Evolutionary conservation across 2,888 invertebrate species (phyloP).

Genomic region (Lacanobia wlatinum): DNA sequence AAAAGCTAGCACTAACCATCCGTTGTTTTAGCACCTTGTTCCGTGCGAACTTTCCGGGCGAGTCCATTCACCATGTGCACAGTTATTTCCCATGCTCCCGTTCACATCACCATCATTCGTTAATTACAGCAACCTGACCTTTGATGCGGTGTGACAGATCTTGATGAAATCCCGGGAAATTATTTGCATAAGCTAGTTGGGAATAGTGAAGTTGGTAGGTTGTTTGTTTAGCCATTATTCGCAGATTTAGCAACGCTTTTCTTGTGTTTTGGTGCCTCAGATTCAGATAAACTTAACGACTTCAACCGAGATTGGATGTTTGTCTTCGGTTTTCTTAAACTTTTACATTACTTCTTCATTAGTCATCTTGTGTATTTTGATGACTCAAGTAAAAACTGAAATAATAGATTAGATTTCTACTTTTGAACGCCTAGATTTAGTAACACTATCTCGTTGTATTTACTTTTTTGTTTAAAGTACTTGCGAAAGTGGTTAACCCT

Average conservation of each 20-base stretch:
- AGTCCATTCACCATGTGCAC: constrained; percentile 71
- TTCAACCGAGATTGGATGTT: background rate
- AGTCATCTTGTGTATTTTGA: background rate
- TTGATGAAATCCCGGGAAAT: constrained; percentile 70
- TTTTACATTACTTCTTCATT: background rate
- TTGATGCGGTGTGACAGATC: constrained; percentile 76
- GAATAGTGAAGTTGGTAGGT: background rate
- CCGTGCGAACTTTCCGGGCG: constrained; percentile 74
- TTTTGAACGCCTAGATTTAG: background rate
- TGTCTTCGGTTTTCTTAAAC: background rate
- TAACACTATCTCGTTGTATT: background rate
- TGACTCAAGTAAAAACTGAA: background rate
- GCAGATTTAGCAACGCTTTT: background rate
- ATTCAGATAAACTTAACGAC: too few species aligned
- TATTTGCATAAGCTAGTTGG: constrained; percentile 52
- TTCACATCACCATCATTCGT: constrained; percentile 84
- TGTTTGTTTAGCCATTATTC: background rate
- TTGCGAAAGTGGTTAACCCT: background rate
- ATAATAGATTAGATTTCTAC: background rate
- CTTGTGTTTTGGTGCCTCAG: background rate
- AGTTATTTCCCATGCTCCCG: constrained; percentile 86
- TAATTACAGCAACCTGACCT: constrained; percentile 82
- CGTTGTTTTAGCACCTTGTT: constrained; percentile 59
- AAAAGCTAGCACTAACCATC: constrained; percentile 52
- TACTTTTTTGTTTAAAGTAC: background rate